A percentile compares a stretch with the other conserved stretches of the same genome.
Conservation (phyloP, 2,888 invertebrate species). For the Caenorhabditis sulstoni region DNA sequence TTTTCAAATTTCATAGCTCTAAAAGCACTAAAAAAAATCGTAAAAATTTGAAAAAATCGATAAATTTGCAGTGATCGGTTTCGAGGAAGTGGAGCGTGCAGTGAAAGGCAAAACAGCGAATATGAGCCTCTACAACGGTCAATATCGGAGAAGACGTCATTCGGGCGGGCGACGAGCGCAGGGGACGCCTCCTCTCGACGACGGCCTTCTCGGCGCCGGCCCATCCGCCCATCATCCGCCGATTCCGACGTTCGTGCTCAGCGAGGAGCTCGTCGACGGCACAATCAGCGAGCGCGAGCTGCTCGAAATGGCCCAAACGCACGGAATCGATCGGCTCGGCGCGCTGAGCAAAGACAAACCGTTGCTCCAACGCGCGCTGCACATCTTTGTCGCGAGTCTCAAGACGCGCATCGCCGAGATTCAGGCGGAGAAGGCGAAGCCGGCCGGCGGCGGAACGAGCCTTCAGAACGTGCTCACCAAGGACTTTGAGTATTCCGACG, state of each 20-base stretch:
- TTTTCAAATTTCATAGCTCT: too few relatives aligned
- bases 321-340: constrained; percentile 46
- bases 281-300: constrained; percentile 67
- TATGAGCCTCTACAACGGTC: constrained; percentile 71
- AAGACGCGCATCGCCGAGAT: constrained; percentile 6
- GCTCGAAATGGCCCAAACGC: constrained; percentile 46
- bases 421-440: constrained; percentile 2
- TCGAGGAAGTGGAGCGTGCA: constrained; percentile 71
- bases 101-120: constrained; percentile 78
- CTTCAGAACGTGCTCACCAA: constrained; percentile 74
- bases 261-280: constrained; percentile 46
- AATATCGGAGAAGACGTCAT: constrained; percentile 33
- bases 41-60: too few relatives aligned
- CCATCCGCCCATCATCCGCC: constrained; percentile 20
- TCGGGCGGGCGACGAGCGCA: not conserved
- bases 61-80: constrained; percentile 71
- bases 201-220: constrained; percentile 46
- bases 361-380: constrained; percentile 50
- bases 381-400: constrained; percentile 22
- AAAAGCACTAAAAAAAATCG: too few relatives aligned
- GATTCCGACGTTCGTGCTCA: constrained; percentile 40
- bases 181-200: constrained; percentile 14
- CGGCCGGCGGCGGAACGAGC: constrained; percentile 10
- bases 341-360: constrained; percentile 47
- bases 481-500: constrained; percentile 79